A percentile compares a stretch with the other conserved stretches of the same genome.
phyloP scores from a whole-genome alignment of 2,888 invertebrate species.

The Archips xylosteana region DNA sequence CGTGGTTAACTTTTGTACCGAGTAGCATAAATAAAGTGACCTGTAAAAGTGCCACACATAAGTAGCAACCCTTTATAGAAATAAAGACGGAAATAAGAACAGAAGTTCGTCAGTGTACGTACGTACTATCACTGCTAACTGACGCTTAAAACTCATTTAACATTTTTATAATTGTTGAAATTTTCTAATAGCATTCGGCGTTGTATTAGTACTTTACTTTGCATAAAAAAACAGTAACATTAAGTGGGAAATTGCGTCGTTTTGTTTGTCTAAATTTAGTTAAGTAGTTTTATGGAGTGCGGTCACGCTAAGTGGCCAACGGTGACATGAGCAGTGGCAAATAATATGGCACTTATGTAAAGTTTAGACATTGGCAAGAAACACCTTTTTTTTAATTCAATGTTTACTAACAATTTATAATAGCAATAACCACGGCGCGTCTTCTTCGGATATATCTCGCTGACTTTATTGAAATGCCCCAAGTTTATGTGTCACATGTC shows the following conservation, averaged over 20 bases:
- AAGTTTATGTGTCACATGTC: background rate
- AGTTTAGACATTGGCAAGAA: background rate
- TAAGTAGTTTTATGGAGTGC: background rate
- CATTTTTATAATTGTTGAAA: background rate
- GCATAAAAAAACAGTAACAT: background rate
- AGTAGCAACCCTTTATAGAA: too few species aligned
- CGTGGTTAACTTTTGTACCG: too few species aligned
- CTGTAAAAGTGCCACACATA: too few species aligned
- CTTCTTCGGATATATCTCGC: background rate
- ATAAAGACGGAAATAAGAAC: too few species aligned
- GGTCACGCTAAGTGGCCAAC: constrained; percentile 4
- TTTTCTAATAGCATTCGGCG: background rate
- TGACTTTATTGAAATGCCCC: background rate
- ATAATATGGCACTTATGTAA: background rate
- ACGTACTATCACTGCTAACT: too few species aligned
- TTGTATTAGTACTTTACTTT: background rate
- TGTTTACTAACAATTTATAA: background rate
- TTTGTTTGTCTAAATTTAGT: background rate
- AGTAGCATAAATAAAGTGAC: too few species aligned
- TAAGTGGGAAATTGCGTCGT: constrained; percentile 1
- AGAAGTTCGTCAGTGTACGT: too few species aligned
- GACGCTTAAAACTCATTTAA: background rate
- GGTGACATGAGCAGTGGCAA: background rate
- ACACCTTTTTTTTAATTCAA: background rate
- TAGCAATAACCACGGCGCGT: background rate